Conservation (phyloP, 2,888 invertebrate species). For the Shargacucullia verbasci region DNA sequence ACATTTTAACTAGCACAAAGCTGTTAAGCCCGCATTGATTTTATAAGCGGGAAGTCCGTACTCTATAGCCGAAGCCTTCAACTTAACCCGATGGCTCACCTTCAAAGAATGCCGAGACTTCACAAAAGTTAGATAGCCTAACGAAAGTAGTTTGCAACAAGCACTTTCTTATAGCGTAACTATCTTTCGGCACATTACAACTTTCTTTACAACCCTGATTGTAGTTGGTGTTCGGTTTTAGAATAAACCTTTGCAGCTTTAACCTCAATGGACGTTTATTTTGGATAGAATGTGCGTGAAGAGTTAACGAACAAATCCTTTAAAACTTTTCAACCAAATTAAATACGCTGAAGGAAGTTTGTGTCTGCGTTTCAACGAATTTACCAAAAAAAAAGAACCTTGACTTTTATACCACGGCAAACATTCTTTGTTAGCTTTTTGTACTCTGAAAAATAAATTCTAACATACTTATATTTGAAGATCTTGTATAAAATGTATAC, state of each 20-base stretch:
- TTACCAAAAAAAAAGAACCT: conserved; percentile 53
- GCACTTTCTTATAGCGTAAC: conserved; percentile 65
- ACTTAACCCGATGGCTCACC: conserved; percentile 66
- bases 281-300: conserved; percentile 36
- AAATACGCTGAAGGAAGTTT: conserved; percentile 51
- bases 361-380: conserved; percentile 45
- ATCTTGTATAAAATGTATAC: conserved; percentile 5
- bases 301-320: conserved; percentile 53
- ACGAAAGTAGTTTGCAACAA: conserved; percentile 72
- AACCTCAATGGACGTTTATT: conserved; percentile 22
- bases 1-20: conserved; percentile 75
- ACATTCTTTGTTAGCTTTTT: conserved; percentile 40
- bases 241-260: conserved; percentile 33
- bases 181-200: conserved; percentile 58
- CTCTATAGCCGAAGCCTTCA: conserved; percentile 62
- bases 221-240: conserved; percentile 50
- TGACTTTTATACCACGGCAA: conserved; percentile 35
- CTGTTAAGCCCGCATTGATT: conserved; percentile 78
- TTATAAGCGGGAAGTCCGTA: conserved; percentile 67
- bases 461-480: conserved; percentile 13
- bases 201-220: conserved; percentile 65
- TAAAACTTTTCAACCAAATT: conserved; percentile 48
- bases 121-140: conserved; percentile 75
- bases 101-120: conserved; percentile 61
- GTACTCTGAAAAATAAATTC: conserved; percentile 19